phyloP scores from a whole-genome alignment of 2,797 vertebrate species.

The Valencia hispanica region DNA sequence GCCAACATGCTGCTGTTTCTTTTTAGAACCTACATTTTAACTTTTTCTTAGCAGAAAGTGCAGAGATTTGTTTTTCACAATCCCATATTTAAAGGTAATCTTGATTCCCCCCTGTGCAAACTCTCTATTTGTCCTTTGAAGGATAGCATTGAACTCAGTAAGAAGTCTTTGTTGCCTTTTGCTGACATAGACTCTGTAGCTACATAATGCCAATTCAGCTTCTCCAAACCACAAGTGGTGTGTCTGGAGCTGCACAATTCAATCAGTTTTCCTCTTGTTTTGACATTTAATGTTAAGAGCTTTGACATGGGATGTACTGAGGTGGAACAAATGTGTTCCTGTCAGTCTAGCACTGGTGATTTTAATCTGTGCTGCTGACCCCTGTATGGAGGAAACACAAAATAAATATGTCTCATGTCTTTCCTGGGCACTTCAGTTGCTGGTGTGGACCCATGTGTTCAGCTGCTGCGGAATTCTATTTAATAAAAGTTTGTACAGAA shows the following conservation, averaged over 20 bases:
- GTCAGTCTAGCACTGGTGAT: neutral
- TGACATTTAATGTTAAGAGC: constrained; percentile 50
- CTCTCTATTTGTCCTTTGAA: constrained; percentile 58
- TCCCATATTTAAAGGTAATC: neutral
- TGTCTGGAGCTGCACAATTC: constrained; percentile 64
- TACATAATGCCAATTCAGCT: constrained; percentile 71
- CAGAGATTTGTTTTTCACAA: neutral
- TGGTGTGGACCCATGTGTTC: constrained; percentile 11
- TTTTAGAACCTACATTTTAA: neutral
- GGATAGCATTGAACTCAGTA: constrained; percentile 53
- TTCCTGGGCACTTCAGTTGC: neutral
- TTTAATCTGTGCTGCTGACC: neutral
- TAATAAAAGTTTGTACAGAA: neutral
- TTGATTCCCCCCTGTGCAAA: constrained; percentile 3
- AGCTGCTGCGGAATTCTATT: constrained; percentile 12
- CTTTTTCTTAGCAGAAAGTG: neutral
- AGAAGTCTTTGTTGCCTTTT: constrained; percentile 55
- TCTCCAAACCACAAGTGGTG: constrained; percentile 50
- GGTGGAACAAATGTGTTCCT: constrained; percentile 41
- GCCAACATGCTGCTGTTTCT: neutral
- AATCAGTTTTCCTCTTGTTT: constrained; percentile 51
- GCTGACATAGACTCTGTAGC: constrained; percentile 64
- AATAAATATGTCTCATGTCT: constrained; percentile 5
- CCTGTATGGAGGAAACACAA: neutral
- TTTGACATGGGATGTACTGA: constrained; percentile 34